Evolutionary conservation across 2,888 invertebrate species (phyloP).

Genomic region (Brachypalpus laphriformis): DNA sequence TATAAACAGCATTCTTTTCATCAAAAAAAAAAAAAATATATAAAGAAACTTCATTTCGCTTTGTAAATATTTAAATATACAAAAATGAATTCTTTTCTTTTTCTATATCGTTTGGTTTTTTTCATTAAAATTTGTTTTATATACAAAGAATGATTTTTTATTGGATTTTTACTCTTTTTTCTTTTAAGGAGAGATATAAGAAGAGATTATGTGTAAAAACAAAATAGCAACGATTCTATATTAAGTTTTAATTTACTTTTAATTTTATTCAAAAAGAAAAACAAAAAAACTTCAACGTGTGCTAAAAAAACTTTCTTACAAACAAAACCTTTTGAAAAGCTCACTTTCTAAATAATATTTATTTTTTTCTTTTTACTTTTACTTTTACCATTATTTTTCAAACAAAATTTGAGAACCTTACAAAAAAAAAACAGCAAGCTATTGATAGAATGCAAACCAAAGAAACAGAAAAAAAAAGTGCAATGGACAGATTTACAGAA

Average conservation of each 20-base stretch:
- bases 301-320: conserved; percentile 40
- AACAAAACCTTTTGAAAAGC: conserved; percentile 26
- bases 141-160: conserved; percentile 1
- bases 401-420: neutral
- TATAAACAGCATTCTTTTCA: conserved; percentile 51
- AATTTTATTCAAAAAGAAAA: conserved; percentile 1
- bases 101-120: conserved; percentile 5
- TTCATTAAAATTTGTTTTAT: conserved; percentile 16
- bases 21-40: conserved; percentile 6
- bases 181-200: conserved; percentile 31
- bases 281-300: conserved; percentile 33
- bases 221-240: conserved; percentile 56
- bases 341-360: conserved; percentile 1
- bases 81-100: conserved; percentile 32
- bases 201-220: conserved; percentile 36
- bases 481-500: conserved; percentile 14
- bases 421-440: neutral
- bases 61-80: conserved; percentile 65
- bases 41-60: conserved; percentile 53
- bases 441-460: conserved; percentile 16
- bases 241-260: conserved; percentile 21
- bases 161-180: no score
- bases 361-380: neutral
- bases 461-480: conserved; percentile 24
- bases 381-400: no score